A percentile compares a stretch with the other conserved stretches of the same genome.
These are phyloP conservation scores for Lithosia quadra DNA, from an alignment of 2,888 invertebrate genomes.

Conservation along the genomic window DNA sequence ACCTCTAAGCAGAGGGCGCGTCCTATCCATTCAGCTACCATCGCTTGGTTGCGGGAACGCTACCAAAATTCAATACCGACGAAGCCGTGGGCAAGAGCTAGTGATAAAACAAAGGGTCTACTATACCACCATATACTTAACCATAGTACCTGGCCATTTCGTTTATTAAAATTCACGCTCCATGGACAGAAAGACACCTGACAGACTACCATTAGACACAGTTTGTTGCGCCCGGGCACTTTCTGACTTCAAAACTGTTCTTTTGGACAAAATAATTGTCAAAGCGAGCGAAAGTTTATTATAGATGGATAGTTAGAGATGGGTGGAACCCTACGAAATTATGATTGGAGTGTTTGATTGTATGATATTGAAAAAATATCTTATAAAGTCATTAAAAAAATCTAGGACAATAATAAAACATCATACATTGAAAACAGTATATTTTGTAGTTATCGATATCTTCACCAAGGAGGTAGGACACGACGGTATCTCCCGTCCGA, in stretches of 20 bases:
- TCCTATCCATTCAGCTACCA: too few relatives aligned
- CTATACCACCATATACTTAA: not conserved
- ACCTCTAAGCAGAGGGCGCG: too few relatives aligned
- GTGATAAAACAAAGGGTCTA: constrained; percentile 15
- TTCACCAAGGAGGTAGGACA: too few relatives aligned
- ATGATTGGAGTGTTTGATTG: not conserved
- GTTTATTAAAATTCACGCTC: constrained; percentile 48
- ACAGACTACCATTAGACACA: constrained; percentile 49
- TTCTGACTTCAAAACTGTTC: constrained; percentile 46
- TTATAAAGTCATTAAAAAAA: too few relatives aligned
- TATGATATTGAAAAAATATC: too few relatives aligned
- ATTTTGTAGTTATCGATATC: too few relatives aligned
- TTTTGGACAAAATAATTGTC: constrained; percentile 37
- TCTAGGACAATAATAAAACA: too few relatives aligned
- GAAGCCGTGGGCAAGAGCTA: too few relatives aligned
- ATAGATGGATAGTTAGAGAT: not conserved
- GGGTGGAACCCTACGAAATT: not conserved
- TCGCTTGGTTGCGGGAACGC: too few relatives aligned
- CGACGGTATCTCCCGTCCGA: too few relatives aligned
- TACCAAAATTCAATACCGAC: too few relatives aligned
- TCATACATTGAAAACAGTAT: too few relatives aligned
- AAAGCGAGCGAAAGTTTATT: constrained; percentile 39
- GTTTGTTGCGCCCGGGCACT: constrained; percentile 44
- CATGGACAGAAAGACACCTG: constrained; percentile 25
- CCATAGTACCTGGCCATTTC: constrained; percentile 10